Evolutionary conservation across 2,888 invertebrate genomes (phyloP).

Genomic region (Merodon equestris): DNA sequence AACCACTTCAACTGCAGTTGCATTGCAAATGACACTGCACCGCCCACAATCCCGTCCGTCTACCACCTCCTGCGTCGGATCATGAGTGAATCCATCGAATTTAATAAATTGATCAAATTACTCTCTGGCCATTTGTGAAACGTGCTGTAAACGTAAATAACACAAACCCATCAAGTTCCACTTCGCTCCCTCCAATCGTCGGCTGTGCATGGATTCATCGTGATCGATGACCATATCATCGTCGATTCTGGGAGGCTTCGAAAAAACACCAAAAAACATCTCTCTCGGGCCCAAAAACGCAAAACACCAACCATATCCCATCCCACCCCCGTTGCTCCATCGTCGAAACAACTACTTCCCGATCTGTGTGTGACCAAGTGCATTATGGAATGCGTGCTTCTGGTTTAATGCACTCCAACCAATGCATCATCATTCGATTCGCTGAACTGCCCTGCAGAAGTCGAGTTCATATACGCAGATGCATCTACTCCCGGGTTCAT

Average conservation of each 20-base stretch:
- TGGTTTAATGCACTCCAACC: conserved; percentile 70
- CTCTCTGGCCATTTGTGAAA: conserved; percentile 69
- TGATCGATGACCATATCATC: conserved; percentile 55
- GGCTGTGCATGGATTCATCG: conserved; percentile 22
- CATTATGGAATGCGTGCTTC: conserved; percentile 69
- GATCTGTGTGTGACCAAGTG: conserved; percentile 55
- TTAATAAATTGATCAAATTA: conserved; percentile 71
- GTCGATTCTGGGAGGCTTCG: conserved; percentile 18
- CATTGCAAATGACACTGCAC: conserved; percentile 47
- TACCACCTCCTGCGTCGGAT: conserved; percentile 5
- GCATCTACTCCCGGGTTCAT: conserved; percentile 47
- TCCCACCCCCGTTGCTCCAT: no score
- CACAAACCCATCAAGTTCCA: conserved; percentile 55
- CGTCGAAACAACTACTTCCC: conserved; percentile 23
- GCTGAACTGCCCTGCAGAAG: conserved; percentile 48
- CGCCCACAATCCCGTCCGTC: background rate
- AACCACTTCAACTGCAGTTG: conserved; percentile 39
- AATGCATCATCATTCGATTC: conserved; percentile 71
- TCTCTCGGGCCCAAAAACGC: conserved; percentile 14
- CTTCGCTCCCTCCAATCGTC: conserved; percentile 1
- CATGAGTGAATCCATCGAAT: conserved; percentile 56
- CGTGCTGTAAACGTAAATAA: conserved; percentile 71
- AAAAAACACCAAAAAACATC: conserved; percentile 45
- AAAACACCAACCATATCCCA: no score
- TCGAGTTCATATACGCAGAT: no score